Evolutionary conservation across 2,113 vertebrate species (phyloP), one percentile per base, ranked within the genome.

Genomic region (Dascyllus trimaculatus): DNA sequence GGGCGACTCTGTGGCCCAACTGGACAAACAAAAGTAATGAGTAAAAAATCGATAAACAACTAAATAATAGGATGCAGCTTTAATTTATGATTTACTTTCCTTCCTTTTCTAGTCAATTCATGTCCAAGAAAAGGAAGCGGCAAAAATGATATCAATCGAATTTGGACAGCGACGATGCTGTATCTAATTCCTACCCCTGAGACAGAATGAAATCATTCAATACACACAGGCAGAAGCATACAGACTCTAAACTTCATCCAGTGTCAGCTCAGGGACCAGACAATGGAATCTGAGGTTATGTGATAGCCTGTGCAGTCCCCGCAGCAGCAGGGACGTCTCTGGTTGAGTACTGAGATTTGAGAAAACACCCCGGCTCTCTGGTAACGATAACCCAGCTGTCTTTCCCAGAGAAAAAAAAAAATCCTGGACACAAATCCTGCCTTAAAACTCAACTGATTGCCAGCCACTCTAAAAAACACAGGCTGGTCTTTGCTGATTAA

Each of bases 321-420:
- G 43, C 43, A 61, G 60, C 25, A 45, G 45, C 3, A 13, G 26
- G 40, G 64, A 24, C 4, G 25, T 63, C 65, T 54, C 29, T 65
- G 22, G 48, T 52, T 73, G 57, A 24, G 75, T 70, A 69, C 67
- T 73, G 59, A 68, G 74, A 80, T 71, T 68, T 74, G 40, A 58
- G 52, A 63, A 58, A 62, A 45, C 59, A 62, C 54, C 53, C 52
- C 13, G 24, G 62, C 71, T 77, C 58, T 56, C 18, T 48, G 43
- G 60, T 45, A 54, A 71, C 35, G 71, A 84, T 58, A 65, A 78
- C 51, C 67, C 69, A 53, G 45, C 74, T 78, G 62, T 45, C 48
- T 67, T 32, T 60, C 11, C 1, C 45, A 56, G 25, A 48, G 18
- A 25, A 19, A 59, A 57, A 26, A n/a, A 45, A 51, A 75, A 43